Evolutionary conservation across 92 coral and sea anemone species (phyloP), one percentile per base, ranked within the genome.

Genomic region (Blastomussa wellsi): DNA sequence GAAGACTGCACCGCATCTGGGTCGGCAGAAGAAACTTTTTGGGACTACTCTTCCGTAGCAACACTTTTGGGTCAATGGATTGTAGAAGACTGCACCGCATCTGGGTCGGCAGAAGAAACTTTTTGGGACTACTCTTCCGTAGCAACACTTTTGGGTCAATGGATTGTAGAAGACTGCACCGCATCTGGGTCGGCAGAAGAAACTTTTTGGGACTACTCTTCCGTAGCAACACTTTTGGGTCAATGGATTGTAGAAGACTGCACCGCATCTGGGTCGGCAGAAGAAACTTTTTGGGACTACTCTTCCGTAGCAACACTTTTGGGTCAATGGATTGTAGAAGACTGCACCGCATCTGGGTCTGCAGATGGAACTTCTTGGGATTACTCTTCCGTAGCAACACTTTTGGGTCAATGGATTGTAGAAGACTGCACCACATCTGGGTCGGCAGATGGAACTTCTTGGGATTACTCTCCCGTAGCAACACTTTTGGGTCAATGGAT

Each of bases 221-320:
- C 72, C 72, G 4, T 35, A 78, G 52, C 83, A 79, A 39, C 83
- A 79, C 59, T 44, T 64, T 12, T 64, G 74, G 57, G n/a, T 41
- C 4, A 12, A 7, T 16, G 83, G 83, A 15, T 29, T 64, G 74
- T 79, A 77, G 48, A 11, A 19, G 16, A 0, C 71, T 35, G 17
- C 9, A 29, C 73, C 74, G 16, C 83, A 77, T 77, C 20, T 55
- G 41, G n/a, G 42, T 51, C 7, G 33, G 44, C 53, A 55, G 0
- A 16, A 3, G 33, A 22, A 11, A 20, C 4, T 2, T 47, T 10
- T 77, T 16, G 37, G 13, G 33, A 55, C n/a, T 55, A 39, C 60
- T 8, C 38, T 12, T 28, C 74, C 59, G 19, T 26, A 39, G 24
- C 83, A 79, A 62, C 83, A 79, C 41, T 39, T 38, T 0, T 62